Base-by-base conservation (phyloP, 2,797 vertebrate species). In the Enteromius trimaculatus region DNA sequence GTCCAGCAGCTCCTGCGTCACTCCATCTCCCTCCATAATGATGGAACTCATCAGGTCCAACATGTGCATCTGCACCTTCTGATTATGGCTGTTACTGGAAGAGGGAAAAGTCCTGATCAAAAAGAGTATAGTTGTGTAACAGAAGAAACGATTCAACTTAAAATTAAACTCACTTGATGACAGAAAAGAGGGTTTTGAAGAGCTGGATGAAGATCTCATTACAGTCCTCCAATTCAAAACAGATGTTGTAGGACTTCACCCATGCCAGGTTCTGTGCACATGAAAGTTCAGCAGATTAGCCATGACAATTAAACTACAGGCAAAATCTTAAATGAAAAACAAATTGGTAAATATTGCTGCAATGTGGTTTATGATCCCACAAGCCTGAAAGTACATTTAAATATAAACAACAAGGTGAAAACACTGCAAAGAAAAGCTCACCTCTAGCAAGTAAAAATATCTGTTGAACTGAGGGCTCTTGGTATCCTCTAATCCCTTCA, bases 11-110 rank as follows among this genome's bases (percentile, higher is more conserved):
- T 99, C 98, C 90, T 99, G 98, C 88, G 98, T 99, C 92, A 99
- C 97, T 91, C 98, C 97, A 85, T 99, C 98, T 84, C 98, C 98
- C 93, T 99, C 98, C 96, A 97, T 97, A 94, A 99, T 99, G 94
- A 99, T 99, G 92, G 98, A 99, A 94, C 97, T 99, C 98, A 99
- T 99, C 95, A 99, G 95, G 91, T 99, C 98, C 94, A 99, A 92
- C 98, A 99, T 99, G 92, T 99, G 98, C 97, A 99, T 97, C 91
- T 99, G 98, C 90, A 99, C 98, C 90, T 99, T 99, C 95, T 99
- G 98, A 92, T 99, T 99, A 95, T 99, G 98, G 93, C 97, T 99
- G 95, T 99, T 99, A 92, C 97, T 99, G 90, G 77, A 29, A 83
- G 42, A 77, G 34, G 29, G 19, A n/a, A 17, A 21, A 31, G 58